A percentile compares a stretch with the other conserved stretches of the same genome.
phyloP scores from a whole-genome alignment of 2,888 invertebrate species.

The Rotaria magnacalcarata region DNA sequence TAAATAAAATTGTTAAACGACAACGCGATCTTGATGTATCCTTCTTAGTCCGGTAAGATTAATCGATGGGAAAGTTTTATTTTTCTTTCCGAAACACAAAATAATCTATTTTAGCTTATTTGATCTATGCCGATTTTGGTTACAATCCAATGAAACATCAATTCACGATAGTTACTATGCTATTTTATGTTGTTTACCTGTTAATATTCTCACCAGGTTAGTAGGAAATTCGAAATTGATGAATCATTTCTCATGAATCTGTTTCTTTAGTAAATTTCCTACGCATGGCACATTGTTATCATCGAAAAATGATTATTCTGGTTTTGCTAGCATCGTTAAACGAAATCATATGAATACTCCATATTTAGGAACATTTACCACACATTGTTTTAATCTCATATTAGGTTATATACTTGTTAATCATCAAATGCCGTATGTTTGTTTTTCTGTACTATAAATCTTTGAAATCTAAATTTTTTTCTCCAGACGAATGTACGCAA shows the following conservation, averaged over 20 bases:
- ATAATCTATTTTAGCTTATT: background rate
- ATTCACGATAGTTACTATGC: conserved; percentile 30
- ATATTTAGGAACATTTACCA: conserved; percentile 56
- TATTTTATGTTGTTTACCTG: conserved; percentile 31
- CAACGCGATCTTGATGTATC: conserved; percentile 37
- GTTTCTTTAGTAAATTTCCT: conserved; percentile 51
- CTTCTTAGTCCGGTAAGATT: conserved; percentile 36
- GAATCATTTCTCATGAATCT: conserved; percentile 49
- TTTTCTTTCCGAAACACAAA: background rate
- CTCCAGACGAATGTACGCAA: conserved; percentile 51
- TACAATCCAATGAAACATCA: conserved; percentile 32
- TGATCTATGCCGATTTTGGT: conserved; percentile 35
- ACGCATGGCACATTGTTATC: conserved; percentile 3
- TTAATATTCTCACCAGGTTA: conserved; percentile 2
- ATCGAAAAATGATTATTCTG: conserved; percentile 31
- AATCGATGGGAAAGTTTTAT: background rate
- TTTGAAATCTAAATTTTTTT: background rate
- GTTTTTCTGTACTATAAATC: background rate
- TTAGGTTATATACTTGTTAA: conserved; percentile 57
- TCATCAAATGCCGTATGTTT: conserved; percentile 51
- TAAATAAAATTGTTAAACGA: conserved; percentile 33
- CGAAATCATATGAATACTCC: conserved; percentile 52
- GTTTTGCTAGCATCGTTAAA: conserved; percentile 37
- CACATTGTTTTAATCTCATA: conserved; percentile 57
- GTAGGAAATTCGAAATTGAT: conserved; percentile 49